Percentiles rank a stretch among this genome's conserved stretches.
These are phyloP conservation scores for Agelaius tricolor DNA, from an alignment of 2,113 vertebrate genomes.

Conservation along the genomic window DNA sequence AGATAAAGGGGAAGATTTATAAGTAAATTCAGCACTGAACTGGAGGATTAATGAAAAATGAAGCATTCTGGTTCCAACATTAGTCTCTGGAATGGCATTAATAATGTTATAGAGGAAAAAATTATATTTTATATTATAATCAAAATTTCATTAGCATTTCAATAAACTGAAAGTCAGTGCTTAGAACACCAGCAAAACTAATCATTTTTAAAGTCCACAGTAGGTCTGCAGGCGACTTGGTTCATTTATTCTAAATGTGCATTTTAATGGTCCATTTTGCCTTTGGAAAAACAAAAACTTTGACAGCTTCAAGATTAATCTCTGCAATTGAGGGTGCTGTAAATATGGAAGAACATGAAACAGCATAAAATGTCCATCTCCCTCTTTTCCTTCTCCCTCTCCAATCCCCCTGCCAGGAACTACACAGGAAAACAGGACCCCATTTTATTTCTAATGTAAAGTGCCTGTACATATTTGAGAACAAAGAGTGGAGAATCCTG, in stretches of 20 bases:
- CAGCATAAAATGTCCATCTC: not conserved
- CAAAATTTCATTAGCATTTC: conserved; percentile 46
- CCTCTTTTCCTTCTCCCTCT: not conserved
- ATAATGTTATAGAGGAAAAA: conserved; percentile 8
- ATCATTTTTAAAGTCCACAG: not conserved
- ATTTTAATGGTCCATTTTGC: conserved; percentile 7
- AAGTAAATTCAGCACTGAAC: not conserved
- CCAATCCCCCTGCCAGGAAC: not conserved
- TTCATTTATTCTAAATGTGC: not conserved
- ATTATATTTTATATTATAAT: conserved; percentile 9
- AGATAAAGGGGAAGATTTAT: conserved; percentile 2
- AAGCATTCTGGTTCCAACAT: not conserved
- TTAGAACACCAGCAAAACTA: not conserved
- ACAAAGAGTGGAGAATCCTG: not conserved
- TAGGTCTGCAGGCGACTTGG: not conserved
- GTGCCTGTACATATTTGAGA: not conserved
- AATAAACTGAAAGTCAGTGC: conserved; percentile 29
- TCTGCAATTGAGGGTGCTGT: not conserved
- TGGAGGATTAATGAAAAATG: not conserved
- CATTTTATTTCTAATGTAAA: not conserved
- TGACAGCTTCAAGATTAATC: not conserved
- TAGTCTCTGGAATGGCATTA: conserved; percentile 22
- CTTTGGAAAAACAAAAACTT: not conserved
- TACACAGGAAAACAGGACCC: not conserved
- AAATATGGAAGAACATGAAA: not conserved